Conservation (phyloP, 2,797 vertebrate genomes). For the Harpagifer antarcticus region DNA sequence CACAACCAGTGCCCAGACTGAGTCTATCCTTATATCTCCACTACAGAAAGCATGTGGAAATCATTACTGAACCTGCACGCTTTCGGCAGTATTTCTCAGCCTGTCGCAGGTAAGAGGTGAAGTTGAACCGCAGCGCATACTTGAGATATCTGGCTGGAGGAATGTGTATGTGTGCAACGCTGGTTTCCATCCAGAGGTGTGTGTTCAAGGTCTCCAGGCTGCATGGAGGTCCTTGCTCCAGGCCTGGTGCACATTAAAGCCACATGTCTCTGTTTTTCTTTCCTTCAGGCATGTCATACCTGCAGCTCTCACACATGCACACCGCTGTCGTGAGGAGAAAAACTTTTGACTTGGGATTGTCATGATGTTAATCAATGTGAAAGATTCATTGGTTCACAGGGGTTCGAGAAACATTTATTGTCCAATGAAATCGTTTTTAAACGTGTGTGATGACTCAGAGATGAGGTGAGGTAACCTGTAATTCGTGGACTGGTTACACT, state of each 20-base stretch:
- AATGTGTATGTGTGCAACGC: conserved; percentile 76
- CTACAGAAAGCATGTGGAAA: conserved; percentile 39
- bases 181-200: conserved; percentile 81
- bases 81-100: conserved; percentile 29
- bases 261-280: conserved; percentile 85
- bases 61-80: conserved; percentile 39
- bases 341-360: background rate
- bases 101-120: conserved; percentile 41
- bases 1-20: too few relatives aligned
- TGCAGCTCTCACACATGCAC: conserved; percentile 44
- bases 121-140: conserved; percentile 64
- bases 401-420: conserved; percentile 43
- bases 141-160: conserved; percentile 72
- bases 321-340: background rate
- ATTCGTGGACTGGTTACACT: conserved; percentile 12
- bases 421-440: conserved; percentile 25
- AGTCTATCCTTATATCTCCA: too few relatives aligned
- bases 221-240: conserved; percentile 88
- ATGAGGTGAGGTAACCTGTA: conserved; percentile 25
- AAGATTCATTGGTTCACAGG: conserved; percentile 40
- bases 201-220: conserved; percentile 88
- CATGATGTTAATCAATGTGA: conserved; percentile 23
- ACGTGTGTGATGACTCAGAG: conserved; percentile 41
- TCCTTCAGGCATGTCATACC: conserved; percentile 64
- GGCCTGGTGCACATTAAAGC: conserved; percentile 92